These are phyloP conservation scores for Clarias laeviceps DNA, from an alignment of 2,797 vertebrate species.

Conservation along the genomic window DNA sequence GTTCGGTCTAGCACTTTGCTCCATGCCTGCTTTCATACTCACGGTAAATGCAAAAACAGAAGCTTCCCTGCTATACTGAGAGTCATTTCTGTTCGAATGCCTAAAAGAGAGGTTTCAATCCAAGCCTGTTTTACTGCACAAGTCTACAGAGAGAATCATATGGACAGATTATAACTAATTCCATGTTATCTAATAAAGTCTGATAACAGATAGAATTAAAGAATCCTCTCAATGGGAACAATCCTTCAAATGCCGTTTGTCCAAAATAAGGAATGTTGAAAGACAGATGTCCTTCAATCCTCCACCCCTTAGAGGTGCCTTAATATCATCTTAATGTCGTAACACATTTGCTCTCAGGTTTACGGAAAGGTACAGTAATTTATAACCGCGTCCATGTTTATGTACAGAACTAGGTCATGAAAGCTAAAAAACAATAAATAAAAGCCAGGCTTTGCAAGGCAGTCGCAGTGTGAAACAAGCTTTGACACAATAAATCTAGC, in stretches of 20 bases:
- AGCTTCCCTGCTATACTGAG: background rate
- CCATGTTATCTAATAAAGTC: background rate
- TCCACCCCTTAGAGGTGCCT: background rate
- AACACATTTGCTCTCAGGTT: background rate
- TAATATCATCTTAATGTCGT: background rate
- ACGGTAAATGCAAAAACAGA: background rate
- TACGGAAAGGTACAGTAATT: background rate
- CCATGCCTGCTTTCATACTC: background rate
- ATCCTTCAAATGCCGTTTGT: background rate
- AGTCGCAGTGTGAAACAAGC: constrained; percentile 12
- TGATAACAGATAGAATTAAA: background rate
- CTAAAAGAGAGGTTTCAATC: background rate
- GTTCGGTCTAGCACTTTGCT: background rate
- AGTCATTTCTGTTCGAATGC: background rate
- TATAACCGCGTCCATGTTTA: constrained; percentile 3
- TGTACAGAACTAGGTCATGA: background rate
- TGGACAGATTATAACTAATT: background rate
- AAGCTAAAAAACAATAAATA: constrained; percentile 27
- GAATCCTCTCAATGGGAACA: background rate
- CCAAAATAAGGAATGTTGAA: background rate
- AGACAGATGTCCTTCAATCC: background rate
- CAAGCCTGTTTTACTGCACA: background rate
- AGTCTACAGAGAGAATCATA: background rate
- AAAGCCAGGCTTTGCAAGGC: background rate
- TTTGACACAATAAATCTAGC: constrained; percentile 33